Base-by-base conservation (phyloP, 2,888 invertebrate genomes). In the Thyatira batis region DNA sequence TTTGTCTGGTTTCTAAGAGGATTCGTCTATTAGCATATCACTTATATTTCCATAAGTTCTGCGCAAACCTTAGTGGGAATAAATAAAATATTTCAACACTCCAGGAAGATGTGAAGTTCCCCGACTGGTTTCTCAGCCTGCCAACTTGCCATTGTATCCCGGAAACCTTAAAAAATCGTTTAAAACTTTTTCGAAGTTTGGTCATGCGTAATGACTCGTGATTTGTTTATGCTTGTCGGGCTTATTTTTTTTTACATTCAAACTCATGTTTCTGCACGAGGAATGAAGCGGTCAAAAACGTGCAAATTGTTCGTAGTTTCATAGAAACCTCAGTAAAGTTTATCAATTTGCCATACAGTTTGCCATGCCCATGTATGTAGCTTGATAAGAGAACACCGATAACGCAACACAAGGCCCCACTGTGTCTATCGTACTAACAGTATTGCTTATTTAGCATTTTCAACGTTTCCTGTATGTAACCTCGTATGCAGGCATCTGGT, bases 391-490 rank as follows among this genome's bases (percentile, higher is more conserved):
- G 39, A 39, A 13, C n/a, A 39, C 39, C 39, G 39, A 39, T 39
- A 39, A 39, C 13, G 39, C 45, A 1, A 43, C 51, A 61, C 55
- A 60, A 64, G 65, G 67, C 63, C 52, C 63, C 65, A 45, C 51
- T 59, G 33, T 63, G 65, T 67, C 63, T 65, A 55, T 57, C 57
- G 54, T 57, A 51, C 33, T 25, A 20, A 11, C 39, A 39, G 17
- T 17, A 27, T 46, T 49, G 33, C 49, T 25, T 51, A 43, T 39
- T 51, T 20, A 20, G 48, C 51, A 11, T 13, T n/a, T 52, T 44
- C 20, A 39, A 30, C 1, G 17, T 45, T 45, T 69, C 71, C 65
- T 68, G 72, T 61, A 65, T 64, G 58, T 54, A 61, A 65, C 68
- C 65, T 60, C 23, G 52, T 51, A 65, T 72, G 70, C 54, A 51